Conservation (phyloP, 1,140 invertebrate genomes). For the Cydia fagiglandana region DNA sequence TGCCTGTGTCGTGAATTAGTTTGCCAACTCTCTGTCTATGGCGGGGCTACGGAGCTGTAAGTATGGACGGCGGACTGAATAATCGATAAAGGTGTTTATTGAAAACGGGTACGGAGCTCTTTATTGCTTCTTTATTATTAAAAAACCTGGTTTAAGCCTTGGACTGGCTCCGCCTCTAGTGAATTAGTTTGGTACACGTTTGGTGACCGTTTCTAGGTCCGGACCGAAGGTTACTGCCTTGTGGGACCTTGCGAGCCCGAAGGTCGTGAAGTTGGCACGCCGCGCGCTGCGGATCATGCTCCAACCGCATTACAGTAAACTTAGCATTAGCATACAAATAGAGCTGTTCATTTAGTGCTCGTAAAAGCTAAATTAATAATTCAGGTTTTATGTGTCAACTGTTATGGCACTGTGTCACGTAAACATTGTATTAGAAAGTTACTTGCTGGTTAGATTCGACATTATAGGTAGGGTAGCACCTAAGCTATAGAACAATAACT, state of each 20-base stretch:
- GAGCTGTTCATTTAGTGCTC: background rate
- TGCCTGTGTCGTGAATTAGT: slow-evolving; percentile 78
- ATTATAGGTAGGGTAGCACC: slow-evolving; percentile 10
- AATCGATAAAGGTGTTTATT: slow-evolving; percentile 80
- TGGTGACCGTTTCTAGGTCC: background rate
- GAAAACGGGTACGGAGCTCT: slow-evolving; percentile 76
- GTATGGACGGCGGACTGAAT: slow-evolving; percentile 77
- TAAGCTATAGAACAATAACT: too few relatives aligned
- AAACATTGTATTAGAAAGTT: slow-evolving; percentile 4
- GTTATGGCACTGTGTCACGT: slow-evolving; percentile 8
- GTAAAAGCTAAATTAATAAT: background rate
- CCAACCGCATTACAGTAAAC: slow-evolving; percentile 21
- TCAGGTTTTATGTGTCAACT: background rate
- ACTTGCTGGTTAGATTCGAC: background rate
- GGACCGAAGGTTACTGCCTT: background rate
- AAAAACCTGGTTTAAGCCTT: slow-evolving; percentile 54
- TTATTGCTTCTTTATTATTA: slow-evolving; percentile 77
- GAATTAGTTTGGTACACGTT: background rate
- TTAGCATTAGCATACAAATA: background rate
- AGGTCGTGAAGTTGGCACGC: slow-evolving; percentile 23
- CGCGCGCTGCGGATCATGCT: slow-evolving; percentile 11
- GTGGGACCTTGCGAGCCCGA: background rate
- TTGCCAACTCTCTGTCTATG: slow-evolving; percentile 78
- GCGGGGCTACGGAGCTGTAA: slow-evolving; percentile 74
- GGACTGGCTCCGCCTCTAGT: slow-evolving; percentile 18